Conservation (phyloP, 2,888 invertebrate species). For the Timema cristinae region DNA sequence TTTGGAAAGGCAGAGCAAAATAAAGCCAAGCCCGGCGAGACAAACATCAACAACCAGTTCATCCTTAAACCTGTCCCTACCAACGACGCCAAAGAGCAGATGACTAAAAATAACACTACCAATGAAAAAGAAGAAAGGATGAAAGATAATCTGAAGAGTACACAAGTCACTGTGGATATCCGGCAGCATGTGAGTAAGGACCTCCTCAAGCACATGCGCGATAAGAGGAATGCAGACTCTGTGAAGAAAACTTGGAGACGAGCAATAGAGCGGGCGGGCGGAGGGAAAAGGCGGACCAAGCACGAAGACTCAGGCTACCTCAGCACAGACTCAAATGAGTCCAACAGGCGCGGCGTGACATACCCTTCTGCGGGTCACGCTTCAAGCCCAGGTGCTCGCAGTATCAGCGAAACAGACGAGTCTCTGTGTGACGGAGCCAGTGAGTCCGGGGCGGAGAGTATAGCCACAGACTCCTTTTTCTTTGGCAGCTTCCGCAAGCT, state of each 20-base stretch:
- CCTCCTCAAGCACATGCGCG: slow-evolving; percentile 33
- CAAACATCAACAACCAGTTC: slow-evolving; percentile 40
- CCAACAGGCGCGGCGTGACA: slow-evolving; percentile 35
- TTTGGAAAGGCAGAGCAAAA: too few species aligned
- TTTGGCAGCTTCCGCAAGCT: slow-evolving; percentile 55
- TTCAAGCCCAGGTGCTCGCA: slow-evolving; percentile 43
- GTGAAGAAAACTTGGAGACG: slow-evolving; percentile 41
- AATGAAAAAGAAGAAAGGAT: not conserved
- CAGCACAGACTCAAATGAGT: slow-evolving; percentile 68
- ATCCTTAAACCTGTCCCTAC: slow-evolving; percentile 36
- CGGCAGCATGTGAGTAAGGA: slow-evolving; percentile 23
- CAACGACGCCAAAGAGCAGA: not conserved
- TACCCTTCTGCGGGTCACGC: slow-evolving; percentile 27
- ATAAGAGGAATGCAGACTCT: slow-evolving; percentile 34
- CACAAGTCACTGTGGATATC: not conserved
- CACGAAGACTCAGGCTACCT: slow-evolving; percentile 79
- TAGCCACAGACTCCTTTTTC: slow-evolving; percentile 83
- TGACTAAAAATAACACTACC: not conserved
- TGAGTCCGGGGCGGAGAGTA: slow-evolving; percentile 82
- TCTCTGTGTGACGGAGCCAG: slow-evolving; percentile 76
- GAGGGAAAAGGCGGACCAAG: slow-evolving; percentile 45
- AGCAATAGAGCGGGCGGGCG: slow-evolving; percentile 37
- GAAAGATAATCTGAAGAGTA: slow-evolving; percentile 1
- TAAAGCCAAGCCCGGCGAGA: slow-evolving; percentile 30
- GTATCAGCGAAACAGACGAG: slow-evolving; percentile 72